Evolutionary conservation across 1,140 invertebrate genomes (phyloP), one percentile per base, ranked within the genome.

Genomic region (Danaus plexippus): DNA sequence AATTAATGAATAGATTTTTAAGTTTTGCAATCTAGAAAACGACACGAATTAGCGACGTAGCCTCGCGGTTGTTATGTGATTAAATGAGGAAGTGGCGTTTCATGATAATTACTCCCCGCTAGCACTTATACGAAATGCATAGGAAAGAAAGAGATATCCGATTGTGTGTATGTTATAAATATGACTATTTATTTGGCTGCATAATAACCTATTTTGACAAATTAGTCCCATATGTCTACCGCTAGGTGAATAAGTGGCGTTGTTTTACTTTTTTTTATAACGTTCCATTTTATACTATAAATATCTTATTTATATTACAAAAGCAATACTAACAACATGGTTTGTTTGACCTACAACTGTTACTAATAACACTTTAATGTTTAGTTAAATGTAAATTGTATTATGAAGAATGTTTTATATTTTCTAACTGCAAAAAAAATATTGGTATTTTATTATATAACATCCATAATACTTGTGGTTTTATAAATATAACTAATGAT

Each of bases 141-240:
- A 42, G 22, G 70, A 61, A 40, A 53, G 58, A 75, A 71, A 66
- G 77, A 77, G 77, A 76, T 15, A 60, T 63, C 61, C 64, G 66
- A 71, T 10, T 63, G 54, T 55, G 58, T 56, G 57, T 18, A 46
- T 57, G 50, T 57, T 54, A 57, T 63, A 47, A 60, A 62, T 43
- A 61, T 49, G 58, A 52, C 59, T 57, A 63, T 65, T 52, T 52
- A 75, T 71, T 74, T 77, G 63, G 66, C 62, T 54, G 77, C 47
- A 45, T 79, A 64, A 70, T 76, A 85, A 69, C 74, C 77, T 85
- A 85, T 85, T 85, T 85, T 85, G 81, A 83, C 81, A 81, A 83
- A 77, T 77, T 85, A 82, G 76, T 82, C 18, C 71, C 47, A 15
- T 72, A 64, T 73, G 81, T 82, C 79, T 80, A 67, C 80, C 80